Evolutionary conservation across 2,113 vertebrate species (phyloP), one percentile per base, ranked within the genome.

Genomic region (Thermophis baileyi): DNA sequence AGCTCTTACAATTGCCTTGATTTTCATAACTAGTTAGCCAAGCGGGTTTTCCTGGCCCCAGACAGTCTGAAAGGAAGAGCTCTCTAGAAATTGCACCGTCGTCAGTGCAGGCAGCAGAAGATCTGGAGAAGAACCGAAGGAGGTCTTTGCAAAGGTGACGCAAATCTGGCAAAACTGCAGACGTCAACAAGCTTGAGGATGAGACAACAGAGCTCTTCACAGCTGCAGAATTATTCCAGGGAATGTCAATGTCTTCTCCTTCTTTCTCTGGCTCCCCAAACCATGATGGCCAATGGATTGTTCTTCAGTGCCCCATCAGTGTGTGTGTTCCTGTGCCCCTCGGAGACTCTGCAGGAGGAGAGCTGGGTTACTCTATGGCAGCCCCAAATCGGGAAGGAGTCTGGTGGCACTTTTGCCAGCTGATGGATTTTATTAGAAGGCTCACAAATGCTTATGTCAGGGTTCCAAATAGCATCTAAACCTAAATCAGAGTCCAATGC

Each of bases 11-110:
- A 40, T 87, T 53, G 47, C 44, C 35, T 50, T 22, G 46, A 81
- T 85, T 81, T 81, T 92, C 91, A 92, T 92, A 92, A 92, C 91
- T 92, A 30, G 87, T 89, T 85, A 85, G 89, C 49, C 49, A 88
- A 53, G n/a, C 44, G 25, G 49, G 74, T 89, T 35, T 46, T 27
- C 0, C 25, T 16, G 0, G 1, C 0, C 92, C 93, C 93, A 91
- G 51, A 90, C 47, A 87, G 89, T 63, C 87, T 86, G 69, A 53
- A 60, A 46, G 50, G 24, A 89, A 30, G 1, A 18, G 40, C 18
- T 88, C 81, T 74, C 53, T 24, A 63, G 57, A 92, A 92, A 12
- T 10, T 49, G 81, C 47, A n/a, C 12, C 20, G 49, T 2, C 35
- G 27, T 1, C 47, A 8, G 44, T 46, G 25, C 24, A 55, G 46